A percentile compares a stretch with the other conserved stretches of the same genome.
phyloP scores from a whole-genome alignment of 2,797 vertebrate genomes.

The Gallinago stenura region DNA sequence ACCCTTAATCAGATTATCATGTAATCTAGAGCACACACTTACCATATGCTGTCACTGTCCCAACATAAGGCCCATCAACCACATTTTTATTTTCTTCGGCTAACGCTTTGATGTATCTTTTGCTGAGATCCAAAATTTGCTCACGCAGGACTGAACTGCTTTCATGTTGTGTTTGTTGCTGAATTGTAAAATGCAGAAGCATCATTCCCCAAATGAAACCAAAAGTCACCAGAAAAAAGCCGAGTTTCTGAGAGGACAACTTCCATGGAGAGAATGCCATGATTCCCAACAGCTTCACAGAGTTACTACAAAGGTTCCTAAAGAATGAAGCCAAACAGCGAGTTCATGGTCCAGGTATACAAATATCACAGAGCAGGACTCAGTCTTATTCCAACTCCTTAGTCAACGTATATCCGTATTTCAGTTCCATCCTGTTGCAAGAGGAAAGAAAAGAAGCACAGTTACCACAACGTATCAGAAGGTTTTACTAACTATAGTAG shows the following conservation, averaged over 20 bases:
- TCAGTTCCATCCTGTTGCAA: conserved; percentile 73
- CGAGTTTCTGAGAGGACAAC: conserved; percentile 98
- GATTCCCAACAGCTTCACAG: conserved; percentile 65
- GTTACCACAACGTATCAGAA: conserved; percentile 1
- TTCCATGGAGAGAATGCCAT: conserved; percentile 97
- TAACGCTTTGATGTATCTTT: conserved; percentile 96
- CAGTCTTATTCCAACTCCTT: conserved; percentile 74
- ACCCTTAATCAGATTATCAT: neutral
- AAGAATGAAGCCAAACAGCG: conserved; percentile 26
- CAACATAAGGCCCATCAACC: conserved; percentile 97
- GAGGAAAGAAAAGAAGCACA: neutral
- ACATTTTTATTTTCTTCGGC: conserved; percentile 97
- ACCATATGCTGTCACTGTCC: conserved; percentile 98
- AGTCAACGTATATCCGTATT: conserved; percentile 22
- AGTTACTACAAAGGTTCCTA: conserved; percentile 54
- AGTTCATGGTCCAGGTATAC: conserved; percentile 71
- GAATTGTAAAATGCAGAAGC: conserved; percentile 98
- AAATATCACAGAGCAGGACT: conserved; percentile 33
- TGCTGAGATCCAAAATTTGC: conserved; percentile 98
- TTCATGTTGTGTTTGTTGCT: conserved; percentile 94
- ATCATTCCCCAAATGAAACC: conserved; percentile 99
- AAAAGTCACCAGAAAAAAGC: conserved; percentile 98
- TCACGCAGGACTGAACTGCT: conserved; percentile 94
- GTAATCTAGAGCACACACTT: conserved; percentile 66
- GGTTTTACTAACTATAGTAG: neutral